A percentile compares a stretch with the other conserved stretches of the same genome.
Conservation (phyloP, 2,113 vertebrate species). For the Sigmodon hispidus region DNA sequence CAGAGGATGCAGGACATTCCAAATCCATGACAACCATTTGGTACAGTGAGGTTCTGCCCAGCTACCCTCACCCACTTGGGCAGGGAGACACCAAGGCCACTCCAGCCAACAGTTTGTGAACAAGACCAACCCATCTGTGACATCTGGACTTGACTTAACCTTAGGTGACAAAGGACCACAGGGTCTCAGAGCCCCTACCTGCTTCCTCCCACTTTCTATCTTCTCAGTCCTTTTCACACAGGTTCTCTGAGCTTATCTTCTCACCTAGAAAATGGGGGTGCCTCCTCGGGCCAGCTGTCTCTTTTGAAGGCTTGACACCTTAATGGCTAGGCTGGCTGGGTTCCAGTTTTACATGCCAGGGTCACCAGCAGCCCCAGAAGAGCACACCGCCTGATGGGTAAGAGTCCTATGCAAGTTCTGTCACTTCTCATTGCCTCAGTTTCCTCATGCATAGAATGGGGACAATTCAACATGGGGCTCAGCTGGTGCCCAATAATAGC, state of each 20-base stretch:
- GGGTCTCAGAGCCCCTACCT: background rate
- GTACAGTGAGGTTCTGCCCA: background rate
- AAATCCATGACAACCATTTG: background rate
- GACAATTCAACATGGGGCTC: background rate
- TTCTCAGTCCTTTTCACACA: background rate
- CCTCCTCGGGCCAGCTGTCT: background rate
- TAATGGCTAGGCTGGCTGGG: background rate
- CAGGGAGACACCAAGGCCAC: background rate
- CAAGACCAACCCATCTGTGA: fast-evolving
- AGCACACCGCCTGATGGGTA: background rate
- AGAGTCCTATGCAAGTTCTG: background rate
- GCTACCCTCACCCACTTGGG: fast-evolving
- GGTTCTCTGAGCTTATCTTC: background rate
- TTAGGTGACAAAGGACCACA: background rate
- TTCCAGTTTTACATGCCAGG: background rate
- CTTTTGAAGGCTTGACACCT: background rate
- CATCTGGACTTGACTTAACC: background rate
- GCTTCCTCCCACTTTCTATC: background rate
- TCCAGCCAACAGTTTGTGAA: background rate
- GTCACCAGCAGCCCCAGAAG: background rate
- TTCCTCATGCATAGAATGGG: background rate
- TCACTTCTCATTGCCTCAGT: background rate
- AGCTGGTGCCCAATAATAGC: background rate
- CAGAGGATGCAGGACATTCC: background rate
- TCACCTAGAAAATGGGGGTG: background rate